Conservation (phyloP, 2,888 invertebrate genomes). For the Griposia aprilina region DNA sequence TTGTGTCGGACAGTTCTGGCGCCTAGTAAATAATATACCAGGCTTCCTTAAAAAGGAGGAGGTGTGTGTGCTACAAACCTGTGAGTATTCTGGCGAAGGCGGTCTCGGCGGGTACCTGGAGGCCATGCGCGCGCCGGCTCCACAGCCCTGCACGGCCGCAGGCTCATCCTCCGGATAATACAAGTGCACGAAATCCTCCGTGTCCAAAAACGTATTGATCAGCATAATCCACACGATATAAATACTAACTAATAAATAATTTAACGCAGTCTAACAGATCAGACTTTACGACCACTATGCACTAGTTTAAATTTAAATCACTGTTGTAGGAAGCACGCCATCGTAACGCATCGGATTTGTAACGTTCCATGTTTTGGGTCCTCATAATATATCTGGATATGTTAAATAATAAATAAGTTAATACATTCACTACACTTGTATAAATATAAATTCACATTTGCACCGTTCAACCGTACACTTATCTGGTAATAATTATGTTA, state of each 20-base stretch:
- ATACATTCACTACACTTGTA: conserved; percentile 82
- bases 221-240: conserved; percentile 86
- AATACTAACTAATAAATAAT: conserved; percentile 84
- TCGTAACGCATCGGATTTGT: conserved; percentile 79
- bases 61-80: conserved; percentile 75
- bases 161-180: conserved; percentile 89
- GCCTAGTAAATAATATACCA: conserved; percentile 18
- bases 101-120: conserved; percentile 86
- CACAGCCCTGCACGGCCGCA: conserved; percentile 84
- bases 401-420: conserved; percentile 80
- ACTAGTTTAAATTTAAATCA: conserved; percentile 79
- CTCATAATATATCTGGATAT: conserved; percentile 74
- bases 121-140: conserved; percentile 87
- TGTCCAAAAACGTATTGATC: conserved; percentile 90
- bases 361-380: conserved; percentile 83
- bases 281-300: conserved; percentile 82
- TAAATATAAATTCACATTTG: conserved; percentile 88
- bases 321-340: conserved; percentile 84
- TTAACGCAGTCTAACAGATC: conserved; percentile 84
- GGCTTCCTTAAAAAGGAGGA: conserved; percentile 31
- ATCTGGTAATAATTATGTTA: conserved; percentile 73
- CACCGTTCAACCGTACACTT: conserved; percentile 78
- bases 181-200: conserved; percentile 90
- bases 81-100: conserved; percentile 85
- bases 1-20: neutral